Evolutionary conservation across 2,888 invertebrate genomes (phyloP), one percentile per base, ranked within the genome.

Genomic region (Drosophila merina): DNA sequence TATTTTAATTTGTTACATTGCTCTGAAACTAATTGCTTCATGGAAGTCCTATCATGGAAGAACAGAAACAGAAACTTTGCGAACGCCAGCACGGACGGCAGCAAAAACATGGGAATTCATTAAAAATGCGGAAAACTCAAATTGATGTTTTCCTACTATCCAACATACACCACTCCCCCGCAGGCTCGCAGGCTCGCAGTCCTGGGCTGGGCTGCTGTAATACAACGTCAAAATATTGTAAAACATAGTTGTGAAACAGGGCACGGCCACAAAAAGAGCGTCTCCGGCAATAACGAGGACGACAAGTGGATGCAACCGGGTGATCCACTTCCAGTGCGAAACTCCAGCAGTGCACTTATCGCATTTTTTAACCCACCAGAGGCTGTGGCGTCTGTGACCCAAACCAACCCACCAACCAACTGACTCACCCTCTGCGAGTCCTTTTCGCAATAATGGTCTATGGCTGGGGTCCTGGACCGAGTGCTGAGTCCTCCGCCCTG

Each of bases 221-320:
- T 74, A 81, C 86, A 79, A 71, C 84, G 73, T 86, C 84, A 79
- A 86, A 85, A 79, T 86, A 84, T 81, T 85, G 86, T 85, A 86
- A 86, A 85, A 85, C 84, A 85, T 79, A 84, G 83, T 85, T 85
- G 84, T 85, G 86, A 86, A 85, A 79, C 84, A 81, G 79, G 76
- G 75, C 74, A 76, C 62, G 76, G 55, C 67, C 76, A 66, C 73
- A 79, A 62, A 74, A 73, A 67, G 66, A 72, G 44, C 57, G 69
- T 63, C 74, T 64, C 57, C 57, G 70, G 54, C 63, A 75, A 68
- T 62, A 73, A 70, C 79, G 76, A 77, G 76, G 63, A 79, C 71
- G 58, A 80, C 76, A 80, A 79, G 60, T 57, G 71, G 63, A 63
- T 71, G 71, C 71, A 60, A 48, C 69, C 49, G 60, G 54, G 60